phyloP scores from a whole-genome alignment of 1,140 invertebrate genomes.

The Apocrypta bakeri region DNA sequence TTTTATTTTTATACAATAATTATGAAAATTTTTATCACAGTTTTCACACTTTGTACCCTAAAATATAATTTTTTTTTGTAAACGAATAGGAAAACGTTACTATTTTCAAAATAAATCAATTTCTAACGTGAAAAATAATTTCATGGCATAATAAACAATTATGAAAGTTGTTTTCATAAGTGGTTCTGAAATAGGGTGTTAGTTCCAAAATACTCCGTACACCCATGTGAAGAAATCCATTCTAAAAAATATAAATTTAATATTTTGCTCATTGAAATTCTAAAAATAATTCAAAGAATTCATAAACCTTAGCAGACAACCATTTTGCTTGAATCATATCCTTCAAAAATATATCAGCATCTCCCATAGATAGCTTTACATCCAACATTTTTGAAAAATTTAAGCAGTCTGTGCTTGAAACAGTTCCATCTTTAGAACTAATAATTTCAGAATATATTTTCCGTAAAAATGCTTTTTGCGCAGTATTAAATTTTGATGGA shows the following conservation, averaged over 20 bases:
- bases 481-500: constrained; percentile 54
- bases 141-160: constrained; percentile 65
- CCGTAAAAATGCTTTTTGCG: constrained; percentile 58
- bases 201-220: constrained; percentile 65
- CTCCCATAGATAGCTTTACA: constrained; percentile 54
- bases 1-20: constrained; percentile 58
- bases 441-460: constrained; percentile 63
- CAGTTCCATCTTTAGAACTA: constrained; percentile 51
- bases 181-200: constrained; percentile 63
- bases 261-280: neutral
- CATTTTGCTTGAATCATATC: constrained; percentile 59
- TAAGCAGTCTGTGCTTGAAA: constrained; percentile 61
- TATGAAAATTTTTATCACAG: constrained; percentile 56
- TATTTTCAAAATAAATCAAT: neutral
- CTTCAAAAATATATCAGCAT: constrained; percentile 61
- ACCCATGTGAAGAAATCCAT: constrained; percentile 64
- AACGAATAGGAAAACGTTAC: neutral
- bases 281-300: neutral
- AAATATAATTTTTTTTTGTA: constrained; percentile 8
- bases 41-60: constrained; percentile 60
- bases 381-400: constrained; percentile 60
- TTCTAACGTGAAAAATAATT: constrained; percentile 65
- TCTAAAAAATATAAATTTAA: constrained; percentile 47
- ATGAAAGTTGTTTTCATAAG: constrained; percentile 57
- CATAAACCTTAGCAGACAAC: constrained; percentile 49